A percentile compares a stretch with the other conserved stretches of the same genome.
Conservation (phyloP, 2,797 vertebrate species). For the Rhabdophis nuchalis region DNA sequence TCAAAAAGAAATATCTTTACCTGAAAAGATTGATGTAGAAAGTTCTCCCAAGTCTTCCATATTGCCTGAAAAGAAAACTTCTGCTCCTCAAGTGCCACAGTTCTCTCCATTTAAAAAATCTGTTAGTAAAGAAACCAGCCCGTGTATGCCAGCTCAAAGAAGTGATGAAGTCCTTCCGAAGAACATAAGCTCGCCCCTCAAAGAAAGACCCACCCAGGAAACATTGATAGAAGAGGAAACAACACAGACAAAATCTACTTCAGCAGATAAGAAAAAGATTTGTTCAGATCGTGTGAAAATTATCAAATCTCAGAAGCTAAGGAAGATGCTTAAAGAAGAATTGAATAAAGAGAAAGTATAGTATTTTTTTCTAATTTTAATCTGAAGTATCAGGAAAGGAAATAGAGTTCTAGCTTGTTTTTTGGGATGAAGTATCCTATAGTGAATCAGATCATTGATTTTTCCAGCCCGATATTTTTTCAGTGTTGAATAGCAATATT, state of each 20-base stretch:
- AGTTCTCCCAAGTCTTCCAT: slow-evolving; percentile 62
- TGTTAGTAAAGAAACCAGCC: slow-evolving; percentile 42
- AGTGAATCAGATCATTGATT: background rate
- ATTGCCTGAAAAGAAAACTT: slow-evolving; percentile 65
- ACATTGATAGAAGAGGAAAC: slow-evolving; percentile 56
- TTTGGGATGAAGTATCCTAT: background rate
- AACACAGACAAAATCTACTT: slow-evolving; percentile 22
- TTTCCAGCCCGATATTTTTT: background rate
- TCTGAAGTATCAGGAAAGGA: background rate
- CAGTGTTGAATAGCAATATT: background rate
- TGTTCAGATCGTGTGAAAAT: slow-evolving; percentile 83
- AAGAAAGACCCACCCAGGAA: slow-evolving; percentile 67
- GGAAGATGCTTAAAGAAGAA: slow-evolving; percentile 86
- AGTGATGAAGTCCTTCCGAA: slow-evolving; percentile 47
- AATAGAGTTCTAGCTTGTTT: background rate
- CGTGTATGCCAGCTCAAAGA: slow-evolving; percentile 28
- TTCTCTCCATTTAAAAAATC: slow-evolving; percentile 64
- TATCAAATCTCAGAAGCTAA: slow-evolving; percentile 84
- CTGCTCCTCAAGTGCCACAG: slow-evolving; percentile 68
- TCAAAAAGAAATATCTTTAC: slow-evolving; percentile 45
- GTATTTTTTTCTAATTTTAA: background rate
- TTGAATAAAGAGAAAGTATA: slow-evolving; percentile 85
- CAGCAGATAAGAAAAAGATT: slow-evolving; percentile 53
- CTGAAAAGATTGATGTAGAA: slow-evolving; percentile 38
- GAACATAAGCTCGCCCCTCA: slow-evolving; percentile 53